Conservation (phyloP, 2,113 vertebrate genomes). For the Tetrao urogallus region DNA sequence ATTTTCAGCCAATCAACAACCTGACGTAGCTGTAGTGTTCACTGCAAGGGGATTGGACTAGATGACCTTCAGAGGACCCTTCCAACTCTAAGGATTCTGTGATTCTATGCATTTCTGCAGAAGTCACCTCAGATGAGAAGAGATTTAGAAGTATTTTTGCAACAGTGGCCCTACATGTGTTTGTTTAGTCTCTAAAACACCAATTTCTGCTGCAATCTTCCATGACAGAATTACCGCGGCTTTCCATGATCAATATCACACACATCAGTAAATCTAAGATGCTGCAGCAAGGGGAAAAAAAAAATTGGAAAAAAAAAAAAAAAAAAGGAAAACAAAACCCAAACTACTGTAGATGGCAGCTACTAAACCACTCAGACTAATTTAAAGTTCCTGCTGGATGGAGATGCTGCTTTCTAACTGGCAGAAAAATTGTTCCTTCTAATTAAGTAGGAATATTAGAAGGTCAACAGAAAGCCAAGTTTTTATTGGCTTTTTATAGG, state of each 20-base stretch:
- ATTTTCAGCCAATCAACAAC: not conserved
- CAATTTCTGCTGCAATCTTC: not conserved
- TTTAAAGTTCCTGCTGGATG: not conserved
- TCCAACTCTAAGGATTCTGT: too few relatives aligned
- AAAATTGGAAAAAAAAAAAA: too few relatives aligned
- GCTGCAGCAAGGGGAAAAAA: not conserved
- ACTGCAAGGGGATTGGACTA: too few relatives aligned
- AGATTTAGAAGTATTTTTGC: not conserved
- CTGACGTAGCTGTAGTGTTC: too few relatives aligned
- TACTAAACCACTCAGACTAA: not conserved
- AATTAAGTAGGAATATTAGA: conserved; percentile 19
- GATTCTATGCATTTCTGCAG: not conserved
- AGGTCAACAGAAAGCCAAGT: conserved; percentile 32
- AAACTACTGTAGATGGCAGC: not conserved
- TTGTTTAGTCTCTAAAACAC: not conserved
- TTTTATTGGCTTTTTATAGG: not conserved
- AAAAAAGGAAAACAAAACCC: not conserved
- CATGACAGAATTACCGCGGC: not conserved
- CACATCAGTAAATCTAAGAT: not conserved
- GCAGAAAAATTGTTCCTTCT: not conserved
- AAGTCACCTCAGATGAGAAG: not conserved
- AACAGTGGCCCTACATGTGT: not conserved
- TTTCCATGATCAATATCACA: not conserved
- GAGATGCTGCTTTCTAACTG: not conserved
- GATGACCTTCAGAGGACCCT: too few relatives aligned